A percentile compares a stretch with the other conserved stretches of the same genome.
Conservation (phyloP, 2,797 vertebrate species). For the Numenius phaeopus region DNA sequence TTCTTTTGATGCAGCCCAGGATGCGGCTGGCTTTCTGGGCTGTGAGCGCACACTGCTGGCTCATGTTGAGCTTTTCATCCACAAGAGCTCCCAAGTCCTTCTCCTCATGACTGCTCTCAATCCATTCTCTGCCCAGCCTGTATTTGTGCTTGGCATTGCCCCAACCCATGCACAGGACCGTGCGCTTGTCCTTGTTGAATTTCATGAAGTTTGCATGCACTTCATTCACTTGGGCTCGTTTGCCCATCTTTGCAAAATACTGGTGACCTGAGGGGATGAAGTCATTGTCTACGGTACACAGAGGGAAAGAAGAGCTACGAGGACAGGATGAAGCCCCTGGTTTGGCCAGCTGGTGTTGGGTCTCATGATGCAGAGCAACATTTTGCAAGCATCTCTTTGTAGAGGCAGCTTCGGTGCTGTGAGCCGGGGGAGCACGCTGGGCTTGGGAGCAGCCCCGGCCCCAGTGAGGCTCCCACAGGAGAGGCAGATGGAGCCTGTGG, state of each 20-base stretch:
- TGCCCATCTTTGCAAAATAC: neutral
- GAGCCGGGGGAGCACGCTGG: fast-evolving
- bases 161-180: neutral
- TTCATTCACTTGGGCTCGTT: neutral
- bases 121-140: neutral
- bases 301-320: neutral
- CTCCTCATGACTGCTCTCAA: neutral
- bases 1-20: neutral
- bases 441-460: neutral
- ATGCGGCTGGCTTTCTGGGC: neutral
- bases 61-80: neutral
- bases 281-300: neutral
- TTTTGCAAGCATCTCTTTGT: neutral
- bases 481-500: neutral
- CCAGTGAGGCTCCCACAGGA: neutral
- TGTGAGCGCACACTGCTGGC: neutral
- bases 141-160: neutral
- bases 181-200: neutral
- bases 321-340: neutral
- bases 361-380: fast-evolving
- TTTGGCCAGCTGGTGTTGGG: neutral
- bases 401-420: neutral
- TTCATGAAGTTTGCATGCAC: neutral
- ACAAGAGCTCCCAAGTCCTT: neutral
- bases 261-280: neutral